Evolutionary conservation across 1,140 invertebrate genomes (phyloP).

Genomic region (Pissodes strobi): DNA sequence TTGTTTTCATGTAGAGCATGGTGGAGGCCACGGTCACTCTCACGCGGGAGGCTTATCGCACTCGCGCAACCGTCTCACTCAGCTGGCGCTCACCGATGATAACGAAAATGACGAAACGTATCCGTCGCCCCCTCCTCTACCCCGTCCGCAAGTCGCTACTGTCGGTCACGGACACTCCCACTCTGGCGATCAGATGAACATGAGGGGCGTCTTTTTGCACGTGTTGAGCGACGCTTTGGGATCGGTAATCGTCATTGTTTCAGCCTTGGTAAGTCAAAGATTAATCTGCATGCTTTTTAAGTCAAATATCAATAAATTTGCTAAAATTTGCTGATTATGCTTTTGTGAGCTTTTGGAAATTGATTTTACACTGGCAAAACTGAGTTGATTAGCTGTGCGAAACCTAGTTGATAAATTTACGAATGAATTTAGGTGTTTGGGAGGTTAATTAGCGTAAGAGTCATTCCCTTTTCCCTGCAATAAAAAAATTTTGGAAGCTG

Average conservation of each 20-base stretch:
- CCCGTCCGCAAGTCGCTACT: constrained; percentile 50
- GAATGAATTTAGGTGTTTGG: too few relatives aligned
- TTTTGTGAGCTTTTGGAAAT: too few relatives aligned
- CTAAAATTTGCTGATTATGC: too few relatives aligned
- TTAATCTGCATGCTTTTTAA: too few relatives aligned
- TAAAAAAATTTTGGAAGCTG: too few relatives aligned
- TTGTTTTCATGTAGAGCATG: too few relatives aligned
- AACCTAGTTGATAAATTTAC: too few relatives aligned
- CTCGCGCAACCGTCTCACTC: constrained; percentile 65
- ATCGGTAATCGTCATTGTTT: constrained; percentile 95
- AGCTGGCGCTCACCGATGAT: constrained; percentile 71
- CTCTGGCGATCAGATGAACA: constrained; percentile 84
- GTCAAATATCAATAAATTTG: too few relatives aligned
- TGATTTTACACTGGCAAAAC: too few relatives aligned
- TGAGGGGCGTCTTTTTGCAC: constrained; percentile 96
- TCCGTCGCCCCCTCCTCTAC: constrained; percentile 56
- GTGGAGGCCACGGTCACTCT: constrained; percentile 70
- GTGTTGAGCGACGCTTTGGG: constrained; percentile 94
- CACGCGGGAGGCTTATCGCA: constrained; percentile 67
- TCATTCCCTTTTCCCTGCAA: too few relatives aligned
- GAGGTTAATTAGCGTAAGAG: too few relatives aligned
- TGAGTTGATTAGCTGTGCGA: too few relatives aligned
- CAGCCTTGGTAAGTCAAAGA: constrained; percentile 81
- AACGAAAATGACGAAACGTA: constrained; percentile 82
- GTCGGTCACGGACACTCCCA: constrained; percentile 60